These are phyloP conservation scores for Cryptoleucopteryx plumbea DNA, from an alignment of 2,113 vertebrate species.

Conservation along the genomic window DNA sequence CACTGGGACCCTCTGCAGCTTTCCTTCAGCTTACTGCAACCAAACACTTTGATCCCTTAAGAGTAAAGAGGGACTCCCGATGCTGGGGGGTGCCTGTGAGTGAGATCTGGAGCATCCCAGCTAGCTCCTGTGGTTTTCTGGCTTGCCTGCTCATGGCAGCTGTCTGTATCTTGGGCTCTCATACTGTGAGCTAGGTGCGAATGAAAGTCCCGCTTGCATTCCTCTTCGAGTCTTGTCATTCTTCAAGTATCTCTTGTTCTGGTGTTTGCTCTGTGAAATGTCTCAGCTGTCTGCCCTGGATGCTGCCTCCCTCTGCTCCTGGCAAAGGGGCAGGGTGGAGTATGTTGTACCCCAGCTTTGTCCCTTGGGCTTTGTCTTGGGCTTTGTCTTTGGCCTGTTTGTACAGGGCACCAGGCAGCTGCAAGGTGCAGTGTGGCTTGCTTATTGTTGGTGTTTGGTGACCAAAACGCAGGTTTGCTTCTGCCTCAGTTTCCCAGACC, in stretches of 20 bases:
- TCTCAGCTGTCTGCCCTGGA: not conserved
- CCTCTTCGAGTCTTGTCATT: not conserved
- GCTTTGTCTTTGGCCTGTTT: rapidly evolving
- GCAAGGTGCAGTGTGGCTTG: rapidly evolving
- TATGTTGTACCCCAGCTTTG: not conserved
- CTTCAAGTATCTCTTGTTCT: not conserved
- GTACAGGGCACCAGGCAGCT: not conserved
- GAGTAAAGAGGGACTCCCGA: rapidly evolving
- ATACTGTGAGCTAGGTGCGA: not conserved
- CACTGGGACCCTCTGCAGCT: not conserved
- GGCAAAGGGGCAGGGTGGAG: not conserved
- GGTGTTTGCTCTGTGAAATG: not conserved
- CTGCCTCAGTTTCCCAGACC: not conserved
- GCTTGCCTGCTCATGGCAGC: not conserved
- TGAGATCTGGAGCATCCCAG: not conserved
- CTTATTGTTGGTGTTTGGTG: not conserved
- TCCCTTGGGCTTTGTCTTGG: not conserved
- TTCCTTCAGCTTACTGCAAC: not conserved
- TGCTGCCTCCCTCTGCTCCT: not conserved
- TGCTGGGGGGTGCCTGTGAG: rapidly evolving
- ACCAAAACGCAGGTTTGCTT: no score
- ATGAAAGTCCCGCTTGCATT: not conserved
- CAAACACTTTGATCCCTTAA: no score
- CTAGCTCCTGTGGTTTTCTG: not conserved
- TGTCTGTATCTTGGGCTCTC: not conserved